Evolutionary conservation across 1,140 invertebrate genomes (phyloP).

Genomic region (Anastatus disparis): DNA sequence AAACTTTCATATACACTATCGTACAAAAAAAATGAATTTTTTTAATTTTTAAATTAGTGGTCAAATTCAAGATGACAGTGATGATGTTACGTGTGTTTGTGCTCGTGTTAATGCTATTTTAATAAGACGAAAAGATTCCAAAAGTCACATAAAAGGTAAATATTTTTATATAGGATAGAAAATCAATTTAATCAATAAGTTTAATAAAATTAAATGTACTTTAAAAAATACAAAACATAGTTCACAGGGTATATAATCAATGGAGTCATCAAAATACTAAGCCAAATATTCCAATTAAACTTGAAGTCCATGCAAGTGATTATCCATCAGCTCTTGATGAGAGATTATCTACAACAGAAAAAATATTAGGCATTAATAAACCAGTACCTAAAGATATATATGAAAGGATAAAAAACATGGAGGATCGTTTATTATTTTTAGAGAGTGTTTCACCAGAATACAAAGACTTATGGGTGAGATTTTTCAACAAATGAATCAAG

Average conservation of each 20-base stretch:
- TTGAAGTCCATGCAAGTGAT: constrained; percentile 46
- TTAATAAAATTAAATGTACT: neutral
- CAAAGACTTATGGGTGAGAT: constrained; percentile 72
- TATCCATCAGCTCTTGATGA: constrained; percentile 67
- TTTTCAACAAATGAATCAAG: too few species aligned
- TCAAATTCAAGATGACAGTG: constrained; percentile 50
- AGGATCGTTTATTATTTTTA: constrained; percentile 73
- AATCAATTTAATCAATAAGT: neutral
- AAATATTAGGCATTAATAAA: constrained; percentile 67
- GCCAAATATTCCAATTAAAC: constrained; percentile 47
- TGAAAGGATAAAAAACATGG: constrained; percentile 72
- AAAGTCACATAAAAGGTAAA: constrained; percentile 77
- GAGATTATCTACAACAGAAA: constrained; percentile 69
- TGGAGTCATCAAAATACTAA: constrained; percentile 71
- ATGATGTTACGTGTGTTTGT: constrained; percentile 72
- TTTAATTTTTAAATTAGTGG: constrained; percentile 47
- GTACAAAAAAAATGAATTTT: constrained; percentile 13
- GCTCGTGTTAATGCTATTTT: constrained; percentile 76
- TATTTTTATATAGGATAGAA: neutral
- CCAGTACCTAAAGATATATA: constrained; percentile 71
- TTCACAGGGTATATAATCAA: constrained; percentile 70
- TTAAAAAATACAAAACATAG: constrained; percentile 56
- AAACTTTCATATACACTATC: too few species aligned
- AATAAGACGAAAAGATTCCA: constrained; percentile 72
- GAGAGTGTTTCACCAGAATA: constrained; percentile 80